These are phyloP conservation scores for Rhinichthys klamathensis DNA, from an alignment of 2,113 vertebrate species.

Conservation along the genomic window DNA sequence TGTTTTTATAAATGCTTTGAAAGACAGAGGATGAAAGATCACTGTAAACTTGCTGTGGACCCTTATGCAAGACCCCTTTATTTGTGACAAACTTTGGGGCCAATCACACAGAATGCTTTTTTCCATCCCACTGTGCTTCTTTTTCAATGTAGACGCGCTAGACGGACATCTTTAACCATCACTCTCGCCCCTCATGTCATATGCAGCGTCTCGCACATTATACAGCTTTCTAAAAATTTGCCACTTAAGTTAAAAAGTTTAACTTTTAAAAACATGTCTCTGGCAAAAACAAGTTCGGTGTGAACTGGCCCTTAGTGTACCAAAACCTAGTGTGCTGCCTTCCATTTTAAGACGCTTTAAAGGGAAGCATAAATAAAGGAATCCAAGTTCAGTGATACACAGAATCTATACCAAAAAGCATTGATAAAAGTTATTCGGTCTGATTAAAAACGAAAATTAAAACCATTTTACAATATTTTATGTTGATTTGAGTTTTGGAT, in stretches of 20 bases:
- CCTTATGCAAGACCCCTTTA: not conserved
- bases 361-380: not conserved
- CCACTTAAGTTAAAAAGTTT: too few species aligned
- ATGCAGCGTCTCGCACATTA: too few species aligned
- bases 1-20: constrained; percentile 30
- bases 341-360: not conserved
- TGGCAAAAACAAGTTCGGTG: too few species aligned
- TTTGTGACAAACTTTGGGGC: not conserved
- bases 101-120: too few species aligned
- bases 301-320: too few species aligned
- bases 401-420: not conserved
- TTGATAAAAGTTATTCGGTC: not conserved
- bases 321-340: not conserved
- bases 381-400: not conserved
- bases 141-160: too few species aligned
- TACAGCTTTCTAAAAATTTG: too few species aligned
- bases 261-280: too few species aligned
- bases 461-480: not conserved
- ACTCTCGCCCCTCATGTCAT: too few species aligned
- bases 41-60: not conserved
- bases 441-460: too few species aligned
- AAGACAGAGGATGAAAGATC: constrained; percentile 3
- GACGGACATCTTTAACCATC: too few species aligned
- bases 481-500: not conserved
- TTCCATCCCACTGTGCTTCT: too few species aligned